A percentile compares a stretch with the other conserved stretches of the same genome.
These are phyloP conservation scores for Cabera pusaria DNA, from an alignment of 2,888 invertebrate genomes.

Conservation along the genomic window DNA sequence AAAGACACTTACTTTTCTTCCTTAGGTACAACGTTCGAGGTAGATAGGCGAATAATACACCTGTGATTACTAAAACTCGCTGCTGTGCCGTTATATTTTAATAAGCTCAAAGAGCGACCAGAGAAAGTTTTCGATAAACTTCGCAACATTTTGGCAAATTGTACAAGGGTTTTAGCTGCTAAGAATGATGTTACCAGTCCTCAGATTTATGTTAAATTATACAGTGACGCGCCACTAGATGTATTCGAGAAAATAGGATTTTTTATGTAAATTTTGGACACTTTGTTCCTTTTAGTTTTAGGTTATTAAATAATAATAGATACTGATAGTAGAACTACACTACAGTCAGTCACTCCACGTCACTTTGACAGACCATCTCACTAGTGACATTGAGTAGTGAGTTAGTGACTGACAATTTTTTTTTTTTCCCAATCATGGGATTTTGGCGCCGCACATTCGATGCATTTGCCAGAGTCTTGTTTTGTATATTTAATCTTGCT, in stretches of 20 bases:
- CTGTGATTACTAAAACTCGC: slow-evolving; percentile 57
- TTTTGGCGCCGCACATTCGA: too few relatives aligned
- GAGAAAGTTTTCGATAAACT: slow-evolving; percentile 59
- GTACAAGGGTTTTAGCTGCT: not conserved
- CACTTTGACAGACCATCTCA: slow-evolving; percentile 6
- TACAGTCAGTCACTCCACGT: slow-evolving; percentile 14
- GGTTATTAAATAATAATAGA: too few relatives aligned
- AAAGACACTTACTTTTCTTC: slow-evolving; percentile 71
- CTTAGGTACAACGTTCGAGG: slow-evolving; percentile 57
- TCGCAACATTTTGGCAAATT: slow-evolving; percentile 56
- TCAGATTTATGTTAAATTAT: slow-evolving; percentile 9
- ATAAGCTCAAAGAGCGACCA: slow-evolving; percentile 43
- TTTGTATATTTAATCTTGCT: too few relatives aligned
- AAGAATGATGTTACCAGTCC: not conserved
- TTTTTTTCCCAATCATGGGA: too few relatives aligned
- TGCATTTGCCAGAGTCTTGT: too few relatives aligned
- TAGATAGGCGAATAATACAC: slow-evolving; percentile 59
- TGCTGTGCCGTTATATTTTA: slow-evolving; percentile 49
- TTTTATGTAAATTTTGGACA: slow-evolving; percentile 3
- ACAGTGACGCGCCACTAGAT: slow-evolving; percentile 12
- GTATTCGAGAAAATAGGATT: slow-evolving; percentile 6
- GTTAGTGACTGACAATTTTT: too few relatives aligned
- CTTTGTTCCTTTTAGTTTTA: slow-evolving; percentile 14
- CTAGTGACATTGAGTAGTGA: too few relatives aligned
- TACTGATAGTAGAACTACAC: too few relatives aligned